Base-by-base conservation (phyloP, 1,140 invertebrate species). In the Choristoneura fumiferana region DNA sequence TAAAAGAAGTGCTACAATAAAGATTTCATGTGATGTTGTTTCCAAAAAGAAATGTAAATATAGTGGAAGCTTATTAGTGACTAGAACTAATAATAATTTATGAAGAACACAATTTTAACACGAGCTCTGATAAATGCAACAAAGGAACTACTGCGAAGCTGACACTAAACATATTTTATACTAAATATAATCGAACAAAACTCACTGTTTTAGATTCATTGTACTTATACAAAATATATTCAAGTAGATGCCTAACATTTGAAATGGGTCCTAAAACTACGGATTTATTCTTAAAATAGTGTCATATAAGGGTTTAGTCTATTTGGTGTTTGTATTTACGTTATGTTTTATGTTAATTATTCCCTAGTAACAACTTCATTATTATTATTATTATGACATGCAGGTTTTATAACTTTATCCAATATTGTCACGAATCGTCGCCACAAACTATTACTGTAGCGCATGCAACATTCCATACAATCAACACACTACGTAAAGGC, bases 21-120 rank as follows among this genome's bases (percentile, higher is more conserved):
- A 69, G 8, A n/a, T n/a, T 49, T 17, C 40, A 63, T 81, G 78
- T 81, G 39, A 49, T 49, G 78, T 78, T 81, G 78, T 67, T 66
- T 61, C 33, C 33, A 17, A 52, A 54, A 63, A 54, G 58, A 69
- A 58, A 58, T 38, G 55, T 62, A 58, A 57, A 52, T 49, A 67
- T 67, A 64, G 54, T 75, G 76, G 78, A 84, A 83, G 81, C 66
- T 62, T 64, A 64, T 63, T 60, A 63, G 61, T 83, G 81, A 84
- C 80, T 84, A 84, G 81, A 84, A 71, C 72, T 79, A 82, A 71
- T 66, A 61, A 40, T 39, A 14, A 56, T 67, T 69, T 69, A 62
- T 43, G 37, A 66, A 69, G 56, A 70, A 69, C 63, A 71, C 62
- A 69, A 67, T 62, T 61, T 58, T 56, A 35, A 63, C 62, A 71